Evolutionary conservation across 1,140 invertebrate species (phyloP), one percentile per base, ranked within the genome.

Genomic region (Cherax quadricarinatus): DNA sequence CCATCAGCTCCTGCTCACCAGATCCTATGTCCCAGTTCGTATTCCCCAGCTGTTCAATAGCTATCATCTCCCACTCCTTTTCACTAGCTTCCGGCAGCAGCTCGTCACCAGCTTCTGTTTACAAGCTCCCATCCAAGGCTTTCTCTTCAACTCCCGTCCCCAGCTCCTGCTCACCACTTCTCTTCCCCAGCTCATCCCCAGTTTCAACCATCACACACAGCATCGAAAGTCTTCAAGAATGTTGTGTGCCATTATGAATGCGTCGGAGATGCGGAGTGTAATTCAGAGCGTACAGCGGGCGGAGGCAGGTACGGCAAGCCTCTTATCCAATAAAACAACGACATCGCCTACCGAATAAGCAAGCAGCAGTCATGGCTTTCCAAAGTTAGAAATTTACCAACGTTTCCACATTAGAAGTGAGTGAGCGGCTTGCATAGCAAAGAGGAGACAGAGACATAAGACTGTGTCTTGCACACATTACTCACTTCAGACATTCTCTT

Each of bases 281-380:
- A 87, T 87, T 87, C 73, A 57, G 70, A 70, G 85, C 70, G 14
- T 70, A 70, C 85, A 75, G 85, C 85, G 85, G 70, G 73, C 84
- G 85, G 85, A 70, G 51, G 48, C 73, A 73, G 73, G 85, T 73
- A 70, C 30, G 85, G 30, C n/a, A 48, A 87, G 70, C 85, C 85
- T 87, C 85, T 87, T 87, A 87, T 70, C 85, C 85, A 87, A 87
- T 87, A 87, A 87, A 87, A 87, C 85, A 87, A 87, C 85, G 70
- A 78, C 85, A 57, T 78, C 85, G n/a, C 85, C 48, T 3, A 24
- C 30, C 85, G 85, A 87, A 87, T 87, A 87, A 18, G 70, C 85
- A 87, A 87, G 70, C 85, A 87, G 85, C 78, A 75, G 85, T 48
- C 85, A 75, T 78, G 85, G 78, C 70, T 70, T 53, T n/a, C 85